Percentiles rank a stretch among this genome's conserved stretches.
phyloP scores from a whole-genome alignment of 2,113 vertebrate genomes.

The Ibidorhyncha struthersii region DNA sequence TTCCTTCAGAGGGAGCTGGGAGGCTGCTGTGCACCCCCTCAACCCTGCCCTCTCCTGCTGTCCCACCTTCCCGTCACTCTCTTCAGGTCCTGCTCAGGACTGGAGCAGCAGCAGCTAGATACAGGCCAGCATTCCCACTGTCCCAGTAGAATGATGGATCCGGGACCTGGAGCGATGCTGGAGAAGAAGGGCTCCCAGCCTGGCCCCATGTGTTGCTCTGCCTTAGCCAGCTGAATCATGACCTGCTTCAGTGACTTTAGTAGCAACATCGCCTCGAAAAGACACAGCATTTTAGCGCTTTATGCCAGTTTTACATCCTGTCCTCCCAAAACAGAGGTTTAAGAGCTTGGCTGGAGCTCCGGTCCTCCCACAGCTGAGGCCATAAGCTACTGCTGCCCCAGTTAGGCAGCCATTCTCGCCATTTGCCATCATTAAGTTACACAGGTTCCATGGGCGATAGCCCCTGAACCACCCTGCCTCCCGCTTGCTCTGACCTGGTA shows the following conservation, averaged over 20 bases:
- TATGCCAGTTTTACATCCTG: not conserved
- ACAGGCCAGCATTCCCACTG: not conserved
- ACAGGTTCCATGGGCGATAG: not conserved
- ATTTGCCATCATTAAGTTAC: not conserved
- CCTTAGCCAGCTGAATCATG: not conserved
- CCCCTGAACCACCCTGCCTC: not conserved
- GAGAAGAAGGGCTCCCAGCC: not conserved
- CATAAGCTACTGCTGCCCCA: conserved; percentile 38
- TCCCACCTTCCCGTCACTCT: not conserved
- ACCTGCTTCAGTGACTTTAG: not conserved
- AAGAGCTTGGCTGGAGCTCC: not conserved
- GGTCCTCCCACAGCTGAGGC: conserved; percentile 44
- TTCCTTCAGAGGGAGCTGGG: not conserved
- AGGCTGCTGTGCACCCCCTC: not conserved
- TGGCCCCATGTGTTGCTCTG: not conserved
- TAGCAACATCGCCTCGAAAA: not conserved
- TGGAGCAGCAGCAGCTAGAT: accelerated
- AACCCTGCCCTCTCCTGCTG: not conserved
- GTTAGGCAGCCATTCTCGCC: not conserved
- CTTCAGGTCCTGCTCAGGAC: accelerated
- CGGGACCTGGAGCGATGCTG: not conserved
- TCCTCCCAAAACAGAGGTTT: not conserved
- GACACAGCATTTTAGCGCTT: not conserved
- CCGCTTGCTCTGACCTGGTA: not conserved
- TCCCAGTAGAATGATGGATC: not conserved